Conservation (phyloP, 2,888 invertebrate species). For the Harpagoxenus sublaevis region DNA sequence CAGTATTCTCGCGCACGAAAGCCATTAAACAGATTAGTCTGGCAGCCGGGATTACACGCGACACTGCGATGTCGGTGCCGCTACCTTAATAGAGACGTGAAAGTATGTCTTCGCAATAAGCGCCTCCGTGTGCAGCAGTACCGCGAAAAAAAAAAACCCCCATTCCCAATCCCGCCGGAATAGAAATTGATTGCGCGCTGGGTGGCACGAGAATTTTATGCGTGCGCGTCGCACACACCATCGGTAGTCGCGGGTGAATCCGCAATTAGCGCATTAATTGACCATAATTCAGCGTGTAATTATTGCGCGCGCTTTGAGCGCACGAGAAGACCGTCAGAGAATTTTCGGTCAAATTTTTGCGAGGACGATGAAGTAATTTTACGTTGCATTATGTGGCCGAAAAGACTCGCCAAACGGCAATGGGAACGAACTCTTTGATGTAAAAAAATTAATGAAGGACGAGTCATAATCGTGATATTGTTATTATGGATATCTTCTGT, state of each 20-base stretch:
- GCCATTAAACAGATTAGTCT: slow-evolving; percentile 81
- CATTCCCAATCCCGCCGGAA: slow-evolving; percentile 73
- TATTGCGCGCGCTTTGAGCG: slow-evolving; percentile 58
- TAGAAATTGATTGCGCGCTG: slow-evolving; percentile 80
- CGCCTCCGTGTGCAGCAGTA: background rate
- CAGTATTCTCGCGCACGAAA: slow-evolving; percentile 77
- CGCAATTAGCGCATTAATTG: slow-evolving; percentile 85
- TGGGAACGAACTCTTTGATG: background rate
- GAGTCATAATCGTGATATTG: background rate
- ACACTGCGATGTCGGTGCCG: slow-evolving; percentile 42
- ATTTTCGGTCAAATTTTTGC: slow-evolving; percentile 52
- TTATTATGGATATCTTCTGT: background rate
- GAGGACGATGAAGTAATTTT: slow-evolving; percentile 58
- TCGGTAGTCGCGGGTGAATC: slow-evolving; percentile 78
- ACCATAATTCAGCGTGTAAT: slow-evolving; percentile 83
- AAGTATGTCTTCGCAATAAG: slow-evolving; percentile 67
- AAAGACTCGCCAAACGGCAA: slow-evolving; percentile 1
- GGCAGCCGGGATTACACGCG: slow-evolving; percentile 77
- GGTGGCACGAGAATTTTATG: slow-evolving; percentile 66
- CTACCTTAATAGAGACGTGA: slow-evolving; percentile 80
- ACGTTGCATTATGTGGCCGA: slow-evolving; percentile 31
- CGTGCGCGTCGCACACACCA: slow-evolving; percentile 10
- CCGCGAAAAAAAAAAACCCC: slow-evolving; percentile 73
- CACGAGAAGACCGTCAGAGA: slow-evolving; percentile 10
- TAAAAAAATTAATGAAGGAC: background rate